Base-by-base conservation (phyloP, 2,888 invertebrate species). In the Polyommatus icarus region DNA sequence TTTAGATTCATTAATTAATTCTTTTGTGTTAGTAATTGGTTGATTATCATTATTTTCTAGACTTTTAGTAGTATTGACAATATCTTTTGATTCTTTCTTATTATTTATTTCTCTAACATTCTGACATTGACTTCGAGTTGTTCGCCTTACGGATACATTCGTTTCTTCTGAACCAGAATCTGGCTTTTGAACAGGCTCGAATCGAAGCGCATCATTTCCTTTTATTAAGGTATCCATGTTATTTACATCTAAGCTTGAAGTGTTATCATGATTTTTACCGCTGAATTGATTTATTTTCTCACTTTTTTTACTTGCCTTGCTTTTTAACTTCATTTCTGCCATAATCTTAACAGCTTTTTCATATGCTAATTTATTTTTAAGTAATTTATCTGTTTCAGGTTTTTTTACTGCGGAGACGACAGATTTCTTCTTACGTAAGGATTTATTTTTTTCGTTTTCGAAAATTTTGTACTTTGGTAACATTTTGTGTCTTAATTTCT, bases 261-360 rank as follows among this genome's bases (percentile, higher is more conserved):
- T 67, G 29, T 15, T 15, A 32, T 67, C 29, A 32, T 18, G 15
- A 18, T 29, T 67, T 67, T 67, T 6, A 67, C 29, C 29, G 32
- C 29, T 32, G 18, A 32, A 32, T 29, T 29, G 4, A 29, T 12
- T 24, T 15, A 32, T n/a, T 72, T 40, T 72, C 12, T 40, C n/a
- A 29, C 78, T 76, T 67, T 76, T 81, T 54, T 78, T 75, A 18
- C 40, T 76, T 75, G 76, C 79, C 5, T 72, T 78, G 71, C 81
- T 82, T 80, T 86, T 83, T 78, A 82, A 81, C 76, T 88, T 91
- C 29, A 88, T 77, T 83, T 90, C 88, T 29, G 88, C 83, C 85
- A 91, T 87, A 59, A 91, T 82, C 84, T 86, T 87, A 1, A 88
- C 84, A 71, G 92, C 90, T 78, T 90, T 92, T 81, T 90, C 89